Conservation (phyloP, 92 coral and sea anemone species). For the Phymanthus crucifer region DNA sequence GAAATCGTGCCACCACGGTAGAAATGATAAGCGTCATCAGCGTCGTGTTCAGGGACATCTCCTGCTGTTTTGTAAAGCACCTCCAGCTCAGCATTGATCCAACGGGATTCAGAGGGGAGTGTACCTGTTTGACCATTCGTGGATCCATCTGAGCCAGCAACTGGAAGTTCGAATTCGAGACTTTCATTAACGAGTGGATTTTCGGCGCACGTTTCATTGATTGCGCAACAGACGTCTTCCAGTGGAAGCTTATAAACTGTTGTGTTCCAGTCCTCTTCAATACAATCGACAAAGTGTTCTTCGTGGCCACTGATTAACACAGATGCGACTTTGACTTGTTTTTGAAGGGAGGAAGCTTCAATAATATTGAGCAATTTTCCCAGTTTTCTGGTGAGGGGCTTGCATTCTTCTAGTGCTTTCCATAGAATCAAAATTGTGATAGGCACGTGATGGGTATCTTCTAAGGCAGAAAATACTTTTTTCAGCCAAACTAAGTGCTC, state of each 20-base stretch:
- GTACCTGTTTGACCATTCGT: background rate
- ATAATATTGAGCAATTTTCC: slow-evolving; percentile 26
- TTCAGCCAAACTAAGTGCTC: slow-evolving; percentile 40
- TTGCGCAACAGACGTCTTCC: slow-evolving; percentile 48
- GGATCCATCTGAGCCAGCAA: slow-evolving; percentile 22
- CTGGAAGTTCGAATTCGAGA: slow-evolving; percentile 60
- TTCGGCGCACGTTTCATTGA: slow-evolving; percentile 1
- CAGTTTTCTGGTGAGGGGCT: slow-evolving; percentile 39
- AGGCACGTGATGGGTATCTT: slow-evolving; percentile 38
- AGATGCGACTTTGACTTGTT: slow-evolving; percentile 40
- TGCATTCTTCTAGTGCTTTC: slow-evolving; percentile 23
- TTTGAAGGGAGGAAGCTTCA: slow-evolving; percentile 31
- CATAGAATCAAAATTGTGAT: slow-evolving; percentile 61
- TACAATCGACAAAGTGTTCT: slow-evolving; percentile 22
- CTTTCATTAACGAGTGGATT: background rate
- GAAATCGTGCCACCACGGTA: slow-evolving; percentile 73
- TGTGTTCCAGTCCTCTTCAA: slow-evolving; percentile 60
- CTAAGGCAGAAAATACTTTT: slow-evolving; percentile 37
- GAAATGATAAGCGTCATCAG: slow-evolving; percentile 55
- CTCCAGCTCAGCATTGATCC: slow-evolving; percentile 55
- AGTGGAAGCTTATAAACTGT: slow-evolving; percentile 25
- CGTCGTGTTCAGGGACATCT: slow-evolving; percentile 36
- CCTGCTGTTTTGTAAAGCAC: slow-evolving; percentile 56
- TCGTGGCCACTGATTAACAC: slow-evolving; percentile 10
- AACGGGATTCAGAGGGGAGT: slow-evolving; percentile 46